phyloP scores from a whole-genome alignment of 2,888 invertebrate genomes.

The Yponomeuta malinellus region DNA sequence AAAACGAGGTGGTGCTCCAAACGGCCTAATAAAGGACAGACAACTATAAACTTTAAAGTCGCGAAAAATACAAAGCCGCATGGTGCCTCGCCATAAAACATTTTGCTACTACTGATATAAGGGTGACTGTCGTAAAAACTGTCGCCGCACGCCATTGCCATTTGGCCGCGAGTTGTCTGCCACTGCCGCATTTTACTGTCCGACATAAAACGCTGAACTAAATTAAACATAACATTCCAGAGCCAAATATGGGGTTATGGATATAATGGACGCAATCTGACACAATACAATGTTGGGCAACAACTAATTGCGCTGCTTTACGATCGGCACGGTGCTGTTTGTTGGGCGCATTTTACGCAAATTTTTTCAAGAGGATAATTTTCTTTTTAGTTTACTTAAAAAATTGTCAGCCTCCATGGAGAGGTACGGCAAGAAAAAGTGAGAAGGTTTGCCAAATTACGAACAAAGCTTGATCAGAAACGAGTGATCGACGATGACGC shows the following conservation, averaged over 20 bases:
- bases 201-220: constrained; percentile 25
- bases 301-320: constrained; percentile 2
- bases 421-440: too few species aligned
- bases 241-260: constrained; percentile 12
- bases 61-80: not conserved
- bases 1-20: too few species aligned
- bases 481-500: too few species aligned
- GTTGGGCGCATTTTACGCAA: not conserved
- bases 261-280: constrained; percentile 9
- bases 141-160: constrained; percentile 25
- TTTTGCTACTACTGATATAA: constrained; percentile 13
- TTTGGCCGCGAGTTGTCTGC: constrained; percentile 25
- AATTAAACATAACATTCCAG: constrained; percentile 23
- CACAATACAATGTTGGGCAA: constrained; percentile 9
- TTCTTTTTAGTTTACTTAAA: not conserved
- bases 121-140: constrained; percentile 20
- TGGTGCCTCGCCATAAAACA: constrained; percentile 6
- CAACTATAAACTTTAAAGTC: not conserved
- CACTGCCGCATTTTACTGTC: constrained; percentile 20
- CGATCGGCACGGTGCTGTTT: not conserved
- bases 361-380: not conserved
- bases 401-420: not conserved
- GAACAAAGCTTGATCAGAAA: too few species aligned
- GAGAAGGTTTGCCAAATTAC: too few species aligned
- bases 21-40: too few species aligned